Conservation (phyloP, 2,888 invertebrate genomes). For the Drosophila kuntzei region DNA sequence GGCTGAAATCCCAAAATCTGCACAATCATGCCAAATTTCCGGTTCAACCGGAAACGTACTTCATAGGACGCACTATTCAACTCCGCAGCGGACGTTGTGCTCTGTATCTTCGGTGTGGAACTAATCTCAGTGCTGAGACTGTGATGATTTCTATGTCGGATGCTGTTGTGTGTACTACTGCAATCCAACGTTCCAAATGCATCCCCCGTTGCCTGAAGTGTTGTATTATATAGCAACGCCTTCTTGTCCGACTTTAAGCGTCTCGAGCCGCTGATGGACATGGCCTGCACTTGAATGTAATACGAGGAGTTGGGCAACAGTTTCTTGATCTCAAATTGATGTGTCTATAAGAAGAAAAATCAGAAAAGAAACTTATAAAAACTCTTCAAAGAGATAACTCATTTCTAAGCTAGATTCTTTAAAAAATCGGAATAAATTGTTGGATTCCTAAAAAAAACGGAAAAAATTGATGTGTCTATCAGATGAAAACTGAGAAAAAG, state of each 20-base stretch:
- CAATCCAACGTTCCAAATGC: conserved; percentile 64
- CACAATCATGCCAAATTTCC: conserved; percentile 84
- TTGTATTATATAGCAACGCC: conserved; percentile 90
- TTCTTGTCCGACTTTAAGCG: conserved; percentile 90
- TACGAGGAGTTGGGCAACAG: conserved; percentile 90
- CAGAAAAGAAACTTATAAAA: too few relatives aligned
- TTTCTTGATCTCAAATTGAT: conserved; percentile 88
- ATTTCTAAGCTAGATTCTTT: too few relatives aligned
- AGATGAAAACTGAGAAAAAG: too few relatives aligned
- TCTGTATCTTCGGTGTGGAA: conserved; percentile 33
- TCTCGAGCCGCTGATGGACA: conserved; percentile 89
- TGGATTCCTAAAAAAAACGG: too few relatives aligned
- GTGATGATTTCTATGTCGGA: conserved; percentile 62
- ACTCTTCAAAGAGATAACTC: too few relatives aligned
- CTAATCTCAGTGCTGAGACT: conserved; percentile 34
- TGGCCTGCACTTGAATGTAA: conserved; percentile 92
- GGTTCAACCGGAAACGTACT: conserved; percentile 83
- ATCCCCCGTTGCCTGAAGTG: conserved; percentile 79
- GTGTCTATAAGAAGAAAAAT: conserved; percentile 84
- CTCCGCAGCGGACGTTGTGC: conserved; percentile 23
- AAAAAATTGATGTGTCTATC: too few relatives aligned
- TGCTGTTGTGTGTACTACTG: conserved; percentile 36
- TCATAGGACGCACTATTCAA: conserved; percentile 62
- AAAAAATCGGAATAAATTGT: too few relatives aligned
- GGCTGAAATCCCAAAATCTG: conserved; percentile 83